Conservation (phyloP, 2,797 vertebrate species). For the Mionectes olivaceus region DNA sequence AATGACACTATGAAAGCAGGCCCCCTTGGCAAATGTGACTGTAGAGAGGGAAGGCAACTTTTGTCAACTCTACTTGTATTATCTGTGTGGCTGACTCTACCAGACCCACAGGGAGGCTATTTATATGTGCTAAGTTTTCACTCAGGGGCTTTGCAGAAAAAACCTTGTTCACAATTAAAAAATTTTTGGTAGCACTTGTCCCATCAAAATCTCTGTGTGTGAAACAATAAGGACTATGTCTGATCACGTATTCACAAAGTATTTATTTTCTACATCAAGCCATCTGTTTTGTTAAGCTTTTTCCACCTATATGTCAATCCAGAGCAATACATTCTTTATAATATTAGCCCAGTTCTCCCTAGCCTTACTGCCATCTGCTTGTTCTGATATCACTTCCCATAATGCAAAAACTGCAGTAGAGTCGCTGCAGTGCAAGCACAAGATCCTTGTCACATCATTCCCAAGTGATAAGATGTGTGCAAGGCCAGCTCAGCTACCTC, state of each 20-base stretch:
- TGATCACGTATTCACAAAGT: slow-evolving; percentile 5
- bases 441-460: neutral
- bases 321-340: slow-evolving; percentile 8
- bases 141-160: neutral
- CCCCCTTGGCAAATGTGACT: neutral
- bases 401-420: neutral
- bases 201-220: neutral
- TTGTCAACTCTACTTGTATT: neutral
- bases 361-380: neutral
- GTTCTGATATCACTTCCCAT: neutral
- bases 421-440: neutral
- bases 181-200: slow-evolving; percentile 8
- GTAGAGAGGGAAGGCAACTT: neutral
- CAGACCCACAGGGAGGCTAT: neutral
- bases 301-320: neutral
- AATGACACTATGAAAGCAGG: neutral
- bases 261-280: neutral
- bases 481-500: neutral
- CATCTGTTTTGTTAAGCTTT: slow-evolving; percentile 47
- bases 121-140: neutral
- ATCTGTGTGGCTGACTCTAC: neutral
- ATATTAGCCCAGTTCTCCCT: neutral
- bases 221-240: slow-evolving; percentile 37
- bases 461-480: neutral
- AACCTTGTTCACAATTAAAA: neutral